Base-by-base conservation (phyloP, 2,888 invertebrate species). In the Rhodophaea formosa region DNA sequence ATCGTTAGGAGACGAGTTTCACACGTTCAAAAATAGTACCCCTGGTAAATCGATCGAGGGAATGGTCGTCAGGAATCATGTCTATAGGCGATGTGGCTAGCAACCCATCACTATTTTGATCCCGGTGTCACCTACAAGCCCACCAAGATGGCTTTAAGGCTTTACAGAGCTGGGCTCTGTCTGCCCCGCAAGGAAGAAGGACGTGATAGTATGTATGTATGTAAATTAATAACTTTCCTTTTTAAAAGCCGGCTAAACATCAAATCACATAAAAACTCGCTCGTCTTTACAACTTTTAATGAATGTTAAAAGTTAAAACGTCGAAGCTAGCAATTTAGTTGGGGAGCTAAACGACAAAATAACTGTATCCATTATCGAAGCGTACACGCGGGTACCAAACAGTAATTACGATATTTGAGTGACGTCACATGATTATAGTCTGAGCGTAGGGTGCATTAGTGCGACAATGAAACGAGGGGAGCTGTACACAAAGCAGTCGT, bases 351-450 rank as follows among this genome's bases (percentile, higher is more conserved):
- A 67, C 63, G 63, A 60, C 64, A 73, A 79, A 83, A 82, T 80
- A 63, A 74, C 73, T 69, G 66, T 79, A 78, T 79, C 81, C 81
- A 81, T 84, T 80, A 79, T 72, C 68, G 71, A 70, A 72, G 70
- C 67, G 72, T 70, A 75, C 76, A 75, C 74, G 76, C 75, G 75
- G 76, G 74, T 74, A 77, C 80, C 80, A 86, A 88, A 86, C 79
- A 82, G 77, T 86, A 87, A 89, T 89, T 88, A 88, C 72, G 70
- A 69, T 79, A 82, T 87, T 84, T 80, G 75, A 79, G 79, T 86
- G 78, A 78, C 84, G 80, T 82, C 82, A 78, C 77, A 81, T 86
- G 88, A 90, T 90, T 80, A 84, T 77, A 80, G 81, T 70, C 71
- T 67, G 74, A 73, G 74, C 77, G 69, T 75, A 71, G 80, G 82